phyloP scores from a whole-genome alignment of 1,140 invertebrate genomes.

The Eufriesea mexicana region DNA sequence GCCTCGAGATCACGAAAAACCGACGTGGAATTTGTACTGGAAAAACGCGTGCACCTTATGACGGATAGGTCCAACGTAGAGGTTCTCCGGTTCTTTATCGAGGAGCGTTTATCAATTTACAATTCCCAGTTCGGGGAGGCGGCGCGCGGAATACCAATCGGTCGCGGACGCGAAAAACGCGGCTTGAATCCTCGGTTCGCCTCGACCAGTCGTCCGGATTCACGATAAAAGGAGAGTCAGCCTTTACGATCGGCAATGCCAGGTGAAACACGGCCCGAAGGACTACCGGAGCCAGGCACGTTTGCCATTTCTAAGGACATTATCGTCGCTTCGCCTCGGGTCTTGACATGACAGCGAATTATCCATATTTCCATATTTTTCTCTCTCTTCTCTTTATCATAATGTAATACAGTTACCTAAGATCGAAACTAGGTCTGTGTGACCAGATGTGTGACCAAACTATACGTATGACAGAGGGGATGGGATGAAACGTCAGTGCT shows the following conservation, averaged over 20 bases:
- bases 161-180: conserved; percentile 40
- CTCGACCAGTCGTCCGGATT: conserved; percentile 12
- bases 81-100: conserved; percentile 12
- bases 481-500: too few species aligned
- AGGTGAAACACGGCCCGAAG: conserved; percentile 31
- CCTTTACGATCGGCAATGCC: conserved; percentile 39
- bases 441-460: too few species aligned
- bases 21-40: too few species aligned
- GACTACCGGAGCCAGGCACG: background rate
- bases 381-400: too few species aligned
- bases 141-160: conserved; percentile 40
- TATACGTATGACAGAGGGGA: too few species aligned
- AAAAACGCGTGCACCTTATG: conserved; percentile 1
- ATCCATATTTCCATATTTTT: too few species aligned
- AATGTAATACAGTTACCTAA: too few species aligned
- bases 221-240: conserved; percentile 44
- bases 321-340: background rate
- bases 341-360: too few species aligned
- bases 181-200: conserved; percentile 32
- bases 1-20: too few species aligned
- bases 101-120: conserved; percentile 49
- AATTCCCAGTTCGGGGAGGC: conserved; percentile 45
- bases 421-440: too few species aligned
- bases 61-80: conserved; percentile 1
- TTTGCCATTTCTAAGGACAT: conserved; percentile 38